Evolutionary conservation across 2,888 invertebrate genomes (phyloP), one percentile per base, ranked within the genome.

Genomic region (Siphonodentalium dalli): DNA sequence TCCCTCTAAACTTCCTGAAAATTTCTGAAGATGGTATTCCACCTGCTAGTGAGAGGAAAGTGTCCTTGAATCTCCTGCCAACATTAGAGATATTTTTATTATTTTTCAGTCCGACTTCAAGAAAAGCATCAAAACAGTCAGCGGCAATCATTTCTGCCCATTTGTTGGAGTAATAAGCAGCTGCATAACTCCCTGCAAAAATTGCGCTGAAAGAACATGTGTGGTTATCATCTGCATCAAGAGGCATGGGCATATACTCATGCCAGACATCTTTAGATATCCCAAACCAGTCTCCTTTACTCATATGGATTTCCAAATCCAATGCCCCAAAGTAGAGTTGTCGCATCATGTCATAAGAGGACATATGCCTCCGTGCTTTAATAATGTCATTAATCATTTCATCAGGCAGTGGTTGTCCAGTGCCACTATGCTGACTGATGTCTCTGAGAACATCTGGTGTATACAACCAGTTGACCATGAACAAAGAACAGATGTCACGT

Each of bases 141-240:
- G 95, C 93, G 0, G 95, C 95, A 42, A 95, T 86, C 87, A 96
- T 89, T 80, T 81, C 72, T 1, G 94, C 89, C 92, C 95, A 95
- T 15, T 92, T 79, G 73, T 88, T 86, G 48, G 91, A 80, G 78
- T 90, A 97, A 77, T 93, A 92, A 0, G 92, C 90, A 0, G 92
- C 93, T 0, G 88, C 89, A 87, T 89, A 91, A 69, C 90, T 89
- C 56, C 90, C 91, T 7, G 88, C 87, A 73, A 96, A 88, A 55
- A 96, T 90, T 60, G 89, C 88, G 0, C 87, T 86, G 79, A 95
- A 91, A 0, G 92, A 90, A 68, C 93, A 91, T 0, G 92, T 90
- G 77, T 93, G 92, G 5, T 89, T 87, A 76, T 97, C 92, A 58
- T 87, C 87, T 70, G 89, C 89, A 65, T 90, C 87, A 43, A 90